Evolutionary conservation across 2,888 invertebrate species (phyloP).

Genomic region (Helobdella robusta): DNA sequence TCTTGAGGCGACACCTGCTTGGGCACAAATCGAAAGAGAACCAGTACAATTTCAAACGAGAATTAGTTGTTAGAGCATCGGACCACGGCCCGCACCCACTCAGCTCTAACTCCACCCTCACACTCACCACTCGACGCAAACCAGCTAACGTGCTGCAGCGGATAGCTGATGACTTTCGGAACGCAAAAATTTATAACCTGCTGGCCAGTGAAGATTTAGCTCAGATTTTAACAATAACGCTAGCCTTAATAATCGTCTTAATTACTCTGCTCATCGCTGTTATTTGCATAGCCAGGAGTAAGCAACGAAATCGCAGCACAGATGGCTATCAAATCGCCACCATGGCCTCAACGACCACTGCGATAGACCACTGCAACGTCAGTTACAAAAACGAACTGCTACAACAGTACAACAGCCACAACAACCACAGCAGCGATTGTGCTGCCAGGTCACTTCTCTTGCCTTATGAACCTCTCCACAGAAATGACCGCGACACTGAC

Average conservation of each 20-base stretch:
- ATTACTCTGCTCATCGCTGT: conserved; percentile 25
- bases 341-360: neutral
- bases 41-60: conserved; percentile 6
- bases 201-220: conserved; percentile 29
- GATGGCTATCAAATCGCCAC: conserved; percentile 2
- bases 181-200: conserved; percentile 17
- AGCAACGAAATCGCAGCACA: neutral
- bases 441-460: no score
- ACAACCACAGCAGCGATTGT: no score
- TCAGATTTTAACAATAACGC: conserved; percentile 18
- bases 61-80: conserved; percentile 2
- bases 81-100: conserved; percentile 19
- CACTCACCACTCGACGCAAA: neutral
- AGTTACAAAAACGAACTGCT: no score
- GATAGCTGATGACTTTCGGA: neutral
- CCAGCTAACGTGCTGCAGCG: neutral
- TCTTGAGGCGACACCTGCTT: neutral
- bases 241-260: conserved; percentile 23
- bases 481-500: no score
- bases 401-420: no score
- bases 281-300: conserved; percentile 24
- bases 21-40: neutral
- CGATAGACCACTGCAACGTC: no score
- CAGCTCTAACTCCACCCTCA: neutral
- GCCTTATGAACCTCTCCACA: no score